These are phyloP conservation scores for Acronicta psi DNA, from an alignment of 2,888 invertebrate species.

Conservation along the genomic window DNA sequence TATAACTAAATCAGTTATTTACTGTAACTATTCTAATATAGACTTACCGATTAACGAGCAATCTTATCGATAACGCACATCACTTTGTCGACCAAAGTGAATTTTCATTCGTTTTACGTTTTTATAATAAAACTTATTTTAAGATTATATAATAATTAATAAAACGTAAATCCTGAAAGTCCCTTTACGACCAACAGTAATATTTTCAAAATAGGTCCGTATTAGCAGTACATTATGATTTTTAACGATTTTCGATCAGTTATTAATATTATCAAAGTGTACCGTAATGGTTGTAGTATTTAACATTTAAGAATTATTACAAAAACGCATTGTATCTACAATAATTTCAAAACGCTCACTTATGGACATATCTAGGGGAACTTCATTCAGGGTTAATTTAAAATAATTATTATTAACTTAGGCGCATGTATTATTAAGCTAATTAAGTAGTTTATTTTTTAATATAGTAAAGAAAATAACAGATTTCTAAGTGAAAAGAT, in stretches of 20 bases:
- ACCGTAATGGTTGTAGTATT: too few relatives aligned
- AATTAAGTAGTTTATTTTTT: too few relatives aligned
- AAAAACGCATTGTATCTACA: slow-evolving; percentile 38
- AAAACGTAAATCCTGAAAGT: too few relatives aligned
- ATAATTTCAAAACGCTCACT: slow-evolving; percentile 22
- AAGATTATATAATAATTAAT: not conserved
- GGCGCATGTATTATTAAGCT: too few relatives aligned
- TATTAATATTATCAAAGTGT: too few relatives aligned
- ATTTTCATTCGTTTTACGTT: slow-evolving; percentile 23
- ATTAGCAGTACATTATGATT: too few relatives aligned
- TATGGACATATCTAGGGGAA: slow-evolving; percentile 23
- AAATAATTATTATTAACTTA: too few relatives aligned
- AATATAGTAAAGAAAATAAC: too few relatives aligned
- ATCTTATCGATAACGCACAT: slow-evolving; percentile 41
- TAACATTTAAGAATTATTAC: slow-evolving; percentile 37
- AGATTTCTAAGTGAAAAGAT: too few relatives aligned
- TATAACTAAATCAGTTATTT: slow-evolving; percentile 55
- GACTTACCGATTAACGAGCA: slow-evolving; percentile 30
- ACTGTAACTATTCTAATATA: slow-evolving; percentile 46
- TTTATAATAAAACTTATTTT: slow-evolving; percentile 42
- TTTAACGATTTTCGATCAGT: too few relatives aligned
- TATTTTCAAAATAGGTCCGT: not conserved
- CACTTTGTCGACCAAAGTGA: slow-evolving; percentile 30
- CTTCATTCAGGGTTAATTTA: not conserved
- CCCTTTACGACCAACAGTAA: too few relatives aligned